Base-by-base conservation (phyloP, 2,888 invertebrate genomes). In the Eristalis intricaria region DNA sequence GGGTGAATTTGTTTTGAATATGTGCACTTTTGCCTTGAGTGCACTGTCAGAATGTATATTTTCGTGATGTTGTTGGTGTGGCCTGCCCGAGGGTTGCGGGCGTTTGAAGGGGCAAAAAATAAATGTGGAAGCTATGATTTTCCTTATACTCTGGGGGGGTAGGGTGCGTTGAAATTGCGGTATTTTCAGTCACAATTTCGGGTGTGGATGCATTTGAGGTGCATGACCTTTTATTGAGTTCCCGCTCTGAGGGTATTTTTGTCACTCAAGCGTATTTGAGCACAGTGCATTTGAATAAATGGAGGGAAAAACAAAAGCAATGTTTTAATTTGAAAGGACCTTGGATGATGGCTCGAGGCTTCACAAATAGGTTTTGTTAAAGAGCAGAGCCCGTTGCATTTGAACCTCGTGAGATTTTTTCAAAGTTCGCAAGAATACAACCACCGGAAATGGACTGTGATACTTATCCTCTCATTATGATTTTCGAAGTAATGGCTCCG, bases 1-100 rank as follows among this genome's bases (percentile, higher is more conserved):
- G 63, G 58, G 43, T 58, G 69, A 70, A 50, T 50, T 50, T 50
- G 50, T 50, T 50, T 50, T 50, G 50, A 50, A 50, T 50, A 50
- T 50, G 50, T 50, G 50, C 50, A 50, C 19, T 50, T 50, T 50
- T 50, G 50, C 50, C 50, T 50, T 50, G 50, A 50, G 19, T 50
- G 8, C 19, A 19, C 50, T 50, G 50, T 50, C 50, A 50, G 50
- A 50, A 19, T 50, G 50, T 50, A 19, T 50, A 50, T 50, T 50
- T 50, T 50, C 50, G 50, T 50, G 50, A 50, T 50, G 19, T 8
- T 50, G 7, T 19, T 1, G 50, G 50, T 50, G 5, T 1, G 7
- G 50, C 7, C 50, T n/a, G 50, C 40, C 11, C n/a, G n/a, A 50
- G 50, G 50, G n/a, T n/a, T 50, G 19, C 4, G 19, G 50, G 19